Evolutionary conservation across 2,888 invertebrate genomes (phyloP), one percentile per base, ranked within the genome.

Genomic region (Parasteatoda lunata): DNA sequence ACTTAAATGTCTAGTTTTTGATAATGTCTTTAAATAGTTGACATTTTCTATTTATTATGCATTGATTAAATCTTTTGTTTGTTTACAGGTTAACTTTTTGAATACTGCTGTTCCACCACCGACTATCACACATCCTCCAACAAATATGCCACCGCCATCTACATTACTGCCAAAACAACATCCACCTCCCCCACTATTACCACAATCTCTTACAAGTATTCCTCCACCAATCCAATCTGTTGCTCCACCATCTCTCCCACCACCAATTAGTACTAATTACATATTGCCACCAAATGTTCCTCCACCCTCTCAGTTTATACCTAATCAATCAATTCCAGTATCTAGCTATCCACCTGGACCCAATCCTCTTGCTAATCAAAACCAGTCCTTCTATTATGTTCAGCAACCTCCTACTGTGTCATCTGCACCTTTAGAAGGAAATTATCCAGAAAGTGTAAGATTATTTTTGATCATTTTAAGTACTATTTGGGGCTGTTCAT

Each of bases 381-480:
- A 68, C n/a, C 85, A 80, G 49, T 80, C 85, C 30, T 65, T 70
- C 48, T 86, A 86, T 68, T 86, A 65, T 30, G n/a, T 79, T 13
- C 81, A 81, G 15, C 80, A 72, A 8, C 75, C 81, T 48, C 81
- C 81, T 48, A 9, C 54, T 4, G 13, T 85, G 13, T 52, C 85
- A 45, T 65, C 48, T 49, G 51, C 76, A 13, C 5, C 77, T 49
- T 30, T 68, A 11, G 51, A 30, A 47, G 47, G 9, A 30, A 52
- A 66, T 49, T 80, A 72, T 47, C 47, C 76, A 7, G 76, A 80
- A 51, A 80, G 66, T 71, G 80, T 86, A 77, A 85, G 76, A 5
- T 66, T 54, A 64, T 65, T 54, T 51, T 48, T 13, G 8, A 71
- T 48, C 8, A 0, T 72, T 71, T 71, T 49, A 48, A n/a, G n/a